These are phyloP conservation scores for Ichneumoninae sp. DNA, from an alignment of 2,888 invertebrate genomes.

Conservation along the genomic window DNA sequence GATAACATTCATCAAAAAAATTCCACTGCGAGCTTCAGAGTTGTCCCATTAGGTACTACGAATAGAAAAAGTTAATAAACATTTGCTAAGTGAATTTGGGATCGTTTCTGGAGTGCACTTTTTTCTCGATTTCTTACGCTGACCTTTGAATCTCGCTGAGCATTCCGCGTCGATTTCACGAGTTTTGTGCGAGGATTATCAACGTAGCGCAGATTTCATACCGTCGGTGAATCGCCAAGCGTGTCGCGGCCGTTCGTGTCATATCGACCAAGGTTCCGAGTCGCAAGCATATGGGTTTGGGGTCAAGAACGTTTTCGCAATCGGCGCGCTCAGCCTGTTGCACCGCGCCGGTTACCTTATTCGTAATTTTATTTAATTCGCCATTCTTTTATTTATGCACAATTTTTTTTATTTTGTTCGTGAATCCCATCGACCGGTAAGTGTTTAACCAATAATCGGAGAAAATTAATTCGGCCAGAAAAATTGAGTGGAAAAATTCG, in stretches of 20 bases:
- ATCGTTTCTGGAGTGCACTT: background rate
- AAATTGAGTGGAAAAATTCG: background rate
- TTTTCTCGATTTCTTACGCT: constrained; percentile 38
- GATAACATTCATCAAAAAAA: background rate
- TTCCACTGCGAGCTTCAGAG: background rate
- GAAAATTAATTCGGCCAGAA: background rate
- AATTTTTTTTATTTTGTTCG: background rate
- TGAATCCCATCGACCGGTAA: background rate
- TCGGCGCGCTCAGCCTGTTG: constrained; percentile 45
- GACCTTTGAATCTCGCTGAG: constrained; percentile 15
- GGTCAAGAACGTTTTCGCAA: constrained; percentile 71
- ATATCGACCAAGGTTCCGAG: constrained; percentile 66
- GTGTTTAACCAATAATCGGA: background rate
- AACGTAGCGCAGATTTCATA: constrained; percentile 1
- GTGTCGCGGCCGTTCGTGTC: constrained; percentile 62
- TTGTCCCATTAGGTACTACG: background rate
- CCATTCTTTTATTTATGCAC: background rate
- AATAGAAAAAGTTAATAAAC: background rate
- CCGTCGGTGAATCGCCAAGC: constrained; percentile 52
- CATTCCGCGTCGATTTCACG: constrained; percentile 53
- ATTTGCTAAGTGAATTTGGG: background rate
- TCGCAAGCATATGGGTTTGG: constrained; percentile 63
- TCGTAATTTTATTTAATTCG: constrained; percentile 23
- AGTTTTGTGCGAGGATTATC: constrained; percentile 2
- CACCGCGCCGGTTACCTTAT: constrained; percentile 28